Base-by-base conservation (phyloP, 2,797 vertebrate species). In the Philypnodon macrostomus region DNA sequence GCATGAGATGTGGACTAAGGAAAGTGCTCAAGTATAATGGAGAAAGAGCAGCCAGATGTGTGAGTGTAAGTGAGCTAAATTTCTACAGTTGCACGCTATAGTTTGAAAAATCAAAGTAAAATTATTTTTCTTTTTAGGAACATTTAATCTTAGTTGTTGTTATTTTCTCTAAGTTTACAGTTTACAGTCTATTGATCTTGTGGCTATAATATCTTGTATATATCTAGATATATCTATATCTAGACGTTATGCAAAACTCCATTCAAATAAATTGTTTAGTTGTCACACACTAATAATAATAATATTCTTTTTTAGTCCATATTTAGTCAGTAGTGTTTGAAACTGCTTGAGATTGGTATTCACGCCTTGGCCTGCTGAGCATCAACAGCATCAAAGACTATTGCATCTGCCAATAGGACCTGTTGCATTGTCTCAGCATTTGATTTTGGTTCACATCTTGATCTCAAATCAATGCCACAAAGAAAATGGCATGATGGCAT, bases 401-500 rank as follows among this genome's bases (percentile, higher is more conserved):
- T 68, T 85, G 83, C 78, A 75, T 79, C 81, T 75, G 70, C 59
- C 73, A 70, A 52, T 70, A 78, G 67, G 80, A 67, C 70, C 73
- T 67, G 34, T 62, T 88, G 87, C 82, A 83, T 84, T 86, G 73
- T 83, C 88, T 89, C 79, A 85, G 87, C 88, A 78, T 70, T 68
- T 76, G 77, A 75, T 81, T 82, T 83, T 74, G 17, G 58, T 73
- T 75, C 61, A 67, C 75, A 58, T 81, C 67, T 69, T 66, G 48
- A 66, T 82, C 50, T 81, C 83, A 88, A 80, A 79, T 87, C 86
- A 85, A 72, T 79, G 77, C 71, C 72, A 66, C 48, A 65, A 57
- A 70, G 75, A 68, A 76, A 39, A 63, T 89, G 87, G 94, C 94
- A 95, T 95, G 94, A 90, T 75, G 81, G 83, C 84, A 81, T 89